Conservation (phyloP, 1,140 invertebrate species). For the Limonius californicus region DNA sequence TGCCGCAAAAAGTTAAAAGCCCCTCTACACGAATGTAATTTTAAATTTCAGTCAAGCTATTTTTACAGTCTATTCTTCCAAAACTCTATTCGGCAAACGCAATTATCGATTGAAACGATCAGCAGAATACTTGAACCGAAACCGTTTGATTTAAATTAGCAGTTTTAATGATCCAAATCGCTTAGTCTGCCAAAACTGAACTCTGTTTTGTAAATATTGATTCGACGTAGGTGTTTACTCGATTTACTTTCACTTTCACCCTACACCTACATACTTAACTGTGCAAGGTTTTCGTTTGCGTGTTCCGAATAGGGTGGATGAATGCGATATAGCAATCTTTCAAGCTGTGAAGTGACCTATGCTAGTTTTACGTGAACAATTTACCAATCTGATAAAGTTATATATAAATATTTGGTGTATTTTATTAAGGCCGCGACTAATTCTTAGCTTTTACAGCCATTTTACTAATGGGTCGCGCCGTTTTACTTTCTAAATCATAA, state of each 20-base stretch:
- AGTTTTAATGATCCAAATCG: no score
- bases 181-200: no score
- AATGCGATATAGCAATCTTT: constrained; percentile 18
- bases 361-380: constrained; percentile 11
- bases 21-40: constrained; percentile 2
- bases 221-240: background rate
- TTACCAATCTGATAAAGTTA: constrained; percentile 17
- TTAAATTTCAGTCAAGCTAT: constrained; percentile 19
- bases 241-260: background rate
- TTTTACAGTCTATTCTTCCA: constrained; percentile 9
- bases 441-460: constrained; percentile 23
- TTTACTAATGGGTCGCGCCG: constrained; percentile 16
- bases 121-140: no score
- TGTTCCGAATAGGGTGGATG: constrained; percentile 17
- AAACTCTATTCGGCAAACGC: constrained; percentile 15
- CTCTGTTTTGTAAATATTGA: background rate
- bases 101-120: constrained; percentile 10
- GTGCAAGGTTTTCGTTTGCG: background rate
- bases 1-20: constrained; percentile 18
- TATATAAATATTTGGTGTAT: constrained; percentile 35
- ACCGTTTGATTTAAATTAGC: background rate
- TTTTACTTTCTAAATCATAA: constrained; percentile 19
- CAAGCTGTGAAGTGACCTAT: constrained; percentile 17
- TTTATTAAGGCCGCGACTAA: constrained; percentile 36
- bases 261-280: background rate